Evolutionary conservation across 2,797 vertebrate genomes (phyloP).

Genomic region (Alcedo quadribrachys): DNA sequence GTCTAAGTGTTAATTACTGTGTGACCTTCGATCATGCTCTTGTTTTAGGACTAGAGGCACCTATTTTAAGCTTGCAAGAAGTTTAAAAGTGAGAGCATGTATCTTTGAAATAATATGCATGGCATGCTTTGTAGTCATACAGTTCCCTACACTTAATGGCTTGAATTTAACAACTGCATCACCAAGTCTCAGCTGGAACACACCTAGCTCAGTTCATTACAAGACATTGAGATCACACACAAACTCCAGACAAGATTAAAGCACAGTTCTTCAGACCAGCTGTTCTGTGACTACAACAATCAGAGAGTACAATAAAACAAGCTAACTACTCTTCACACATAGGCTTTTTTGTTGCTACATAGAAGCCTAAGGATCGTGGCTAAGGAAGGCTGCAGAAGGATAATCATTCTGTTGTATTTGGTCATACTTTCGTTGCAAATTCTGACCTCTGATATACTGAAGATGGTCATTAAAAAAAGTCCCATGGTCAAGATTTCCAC

Average conservation of each 20-base stretch:
- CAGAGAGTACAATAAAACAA: neutral
- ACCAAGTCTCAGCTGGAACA: neutral
- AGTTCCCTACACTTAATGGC: neutral
- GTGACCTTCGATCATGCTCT: conserved; percentile 45
- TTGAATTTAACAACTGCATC: neutral
- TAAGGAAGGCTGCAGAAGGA: neutral
- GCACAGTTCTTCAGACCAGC: neutral
- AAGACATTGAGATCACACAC: neutral
- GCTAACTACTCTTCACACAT: neutral
- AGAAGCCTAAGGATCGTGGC: neutral
- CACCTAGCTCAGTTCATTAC: neutral
- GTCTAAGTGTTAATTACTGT: conserved; percentile 62
- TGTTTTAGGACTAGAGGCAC: conserved; percentile 31
- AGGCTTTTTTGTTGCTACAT: neutral
- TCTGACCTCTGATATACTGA: neutral
- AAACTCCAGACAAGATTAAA: neutral
- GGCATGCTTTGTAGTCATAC: neutral
- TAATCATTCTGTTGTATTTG: neutral
- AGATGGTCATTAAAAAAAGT: neutral
- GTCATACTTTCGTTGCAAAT: neutral
- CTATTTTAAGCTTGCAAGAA: neutral
- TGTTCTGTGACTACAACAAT: neutral
- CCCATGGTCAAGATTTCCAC: neutral
- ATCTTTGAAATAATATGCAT: neutral
- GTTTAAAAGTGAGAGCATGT: neutral